These are phyloP conservation scores for Procambarus virginalis DNA, from an alignment of 1,140 invertebrate genomes.

Conservation along the genomic window DNA sequence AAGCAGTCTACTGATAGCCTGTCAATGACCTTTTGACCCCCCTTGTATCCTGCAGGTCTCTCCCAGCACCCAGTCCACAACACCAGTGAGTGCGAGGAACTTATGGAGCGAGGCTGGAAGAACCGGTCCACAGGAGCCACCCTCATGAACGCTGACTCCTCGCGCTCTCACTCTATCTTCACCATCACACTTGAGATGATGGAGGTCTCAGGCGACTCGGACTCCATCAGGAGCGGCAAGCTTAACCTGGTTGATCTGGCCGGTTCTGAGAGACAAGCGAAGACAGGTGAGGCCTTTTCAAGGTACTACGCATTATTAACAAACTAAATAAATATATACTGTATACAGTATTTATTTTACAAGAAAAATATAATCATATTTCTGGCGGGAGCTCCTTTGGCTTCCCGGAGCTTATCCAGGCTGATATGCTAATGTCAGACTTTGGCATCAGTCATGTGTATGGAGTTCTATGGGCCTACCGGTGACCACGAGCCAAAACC, in stretches of 20 bases:
- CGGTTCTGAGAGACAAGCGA: conserved; percentile 89
- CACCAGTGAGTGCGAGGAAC: conserved; percentile 82
- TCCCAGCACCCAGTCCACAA: conserved; percentile 85
- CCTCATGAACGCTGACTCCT: conserved; percentile 90
- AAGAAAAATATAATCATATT: too few species aligned
- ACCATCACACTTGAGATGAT: conserved; percentile 90
- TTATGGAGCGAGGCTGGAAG: conserved; percentile 85
- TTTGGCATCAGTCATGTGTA: too few species aligned
- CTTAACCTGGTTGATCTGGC: conserved; percentile 94
- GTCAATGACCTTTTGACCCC: not conserved
- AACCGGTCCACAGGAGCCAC: conserved; percentile 86
- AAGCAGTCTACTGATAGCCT: too few species aligned
- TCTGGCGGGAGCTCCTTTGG: too few species aligned
- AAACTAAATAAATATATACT: too few species aligned
- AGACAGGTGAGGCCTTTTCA: conserved; percentile 79
- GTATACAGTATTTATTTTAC: too few species aligned
- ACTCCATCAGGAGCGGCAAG: conserved; percentile 84
- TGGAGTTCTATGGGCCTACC: too few species aligned
- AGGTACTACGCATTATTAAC: too few species aligned
- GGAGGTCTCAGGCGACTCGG: conserved; percentile 76
- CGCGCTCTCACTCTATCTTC: conserved; percentile 92
- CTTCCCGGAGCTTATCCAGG: too few species aligned
- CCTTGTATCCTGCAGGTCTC: conserved; percentile 72
- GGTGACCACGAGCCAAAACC: too few species aligned
- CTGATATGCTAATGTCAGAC: too few species aligned